Evolutionary conservation across 2,797 vertebrate genomes (phyloP).

Genomic region (Neosilurus mollespiculum): DNA sequence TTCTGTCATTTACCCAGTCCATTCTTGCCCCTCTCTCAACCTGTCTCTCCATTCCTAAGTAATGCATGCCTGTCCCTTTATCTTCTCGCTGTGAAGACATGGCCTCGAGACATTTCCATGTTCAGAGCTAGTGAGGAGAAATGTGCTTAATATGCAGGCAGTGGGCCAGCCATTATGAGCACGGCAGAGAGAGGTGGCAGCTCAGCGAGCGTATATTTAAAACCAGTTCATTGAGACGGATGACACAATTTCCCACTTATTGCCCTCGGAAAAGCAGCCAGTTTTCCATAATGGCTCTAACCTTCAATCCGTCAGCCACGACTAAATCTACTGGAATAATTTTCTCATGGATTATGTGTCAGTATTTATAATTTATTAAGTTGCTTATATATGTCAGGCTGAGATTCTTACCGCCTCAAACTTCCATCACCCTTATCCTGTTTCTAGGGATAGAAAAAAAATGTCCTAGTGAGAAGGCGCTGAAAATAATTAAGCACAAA

Average conservation of each 20-base stretch:
- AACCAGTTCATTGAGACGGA: conserved; percentile 59
- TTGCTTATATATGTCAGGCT: conserved; percentile 48
- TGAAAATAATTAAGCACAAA: conserved; percentile 30
- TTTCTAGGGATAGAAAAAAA: conserved; percentile 23
- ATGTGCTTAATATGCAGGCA: conserved; percentile 56
- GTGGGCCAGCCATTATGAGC: conserved; percentile 50
- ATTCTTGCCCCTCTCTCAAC: conserved; percentile 29
- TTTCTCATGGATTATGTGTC: conserved; percentile 56
- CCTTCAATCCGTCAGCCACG: conserved; percentile 55
- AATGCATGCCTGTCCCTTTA: conserved; percentile 49
- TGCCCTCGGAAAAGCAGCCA: conserved; percentile 57
- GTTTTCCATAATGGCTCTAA: conserved; percentile 57
- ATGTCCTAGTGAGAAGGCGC: conserved; percentile 1
- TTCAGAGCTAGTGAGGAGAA: conserved; percentile 49
- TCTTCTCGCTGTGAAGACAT: conserved; percentile 47
- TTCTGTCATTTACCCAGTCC: conserved; percentile 26
- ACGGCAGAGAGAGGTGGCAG: conserved; percentile 49
- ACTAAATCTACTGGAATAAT: conserved; percentile 57
- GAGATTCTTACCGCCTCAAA: conserved; percentile 27
- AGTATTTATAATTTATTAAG: conserved; percentile 55
- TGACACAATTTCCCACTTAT: conserved; percentile 60
- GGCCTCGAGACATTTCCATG: conserved; percentile 48
- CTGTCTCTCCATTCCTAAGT: conserved; percentile 36
- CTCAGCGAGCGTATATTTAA: conserved; percentile 56
- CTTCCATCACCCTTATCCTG: conserved; percentile 24